Evolutionary conservation across 1,140 invertebrate genomes (phyloP).

Genomic region (Pogonomyrmex californicus): DNA sequence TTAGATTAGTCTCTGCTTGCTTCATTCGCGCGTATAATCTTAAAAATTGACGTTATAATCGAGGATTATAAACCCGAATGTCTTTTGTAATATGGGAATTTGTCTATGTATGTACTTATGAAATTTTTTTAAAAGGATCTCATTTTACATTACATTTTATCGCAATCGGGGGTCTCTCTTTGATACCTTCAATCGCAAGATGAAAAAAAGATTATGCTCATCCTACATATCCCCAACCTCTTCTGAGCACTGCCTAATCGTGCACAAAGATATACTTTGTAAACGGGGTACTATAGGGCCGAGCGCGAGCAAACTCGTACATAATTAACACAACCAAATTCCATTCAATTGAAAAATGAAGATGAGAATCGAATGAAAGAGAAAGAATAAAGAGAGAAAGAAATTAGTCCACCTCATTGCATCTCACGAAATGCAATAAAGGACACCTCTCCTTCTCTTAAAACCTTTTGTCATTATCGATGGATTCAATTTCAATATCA

Average conservation of each 20-base stretch:
- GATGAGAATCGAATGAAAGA: neutral
- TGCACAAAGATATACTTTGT: constrained; percentile 60
- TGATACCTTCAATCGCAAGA: neutral
- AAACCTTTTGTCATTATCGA: neutral
- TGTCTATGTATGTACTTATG: constrained; percentile 50
- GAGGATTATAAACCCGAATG: constrained; percentile 17
- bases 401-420: constrained; percentile 34
- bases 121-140: constrained; percentile 52
- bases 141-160: constrained; percentile 37
- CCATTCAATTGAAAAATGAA: constrained; percentile 22
- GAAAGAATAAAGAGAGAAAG: constrained; percentile 21
- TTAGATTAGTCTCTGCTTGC: constrained; percentile 43
- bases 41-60: neutral
- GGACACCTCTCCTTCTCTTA: constrained; percentile 24
- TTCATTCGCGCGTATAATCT: constrained; percentile 2
- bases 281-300: constrained; percentile 63
- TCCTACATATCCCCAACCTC: constrained; percentile 74
- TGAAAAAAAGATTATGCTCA: constrained; percentile 31
- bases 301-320: constrained; percentile 65
- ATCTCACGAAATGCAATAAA: constrained; percentile 23
- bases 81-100: constrained; percentile 5
- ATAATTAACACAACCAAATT: constrained; percentile 50
- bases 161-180: neutral
- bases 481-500: neutral
- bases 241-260: constrained; percentile 77